A percentile compares a stretch with the other conserved stretches of the same genome.
phyloP scores from a whole-genome alignment of 2,888 invertebrate genomes.

The Campoletis raptor region DNA sequence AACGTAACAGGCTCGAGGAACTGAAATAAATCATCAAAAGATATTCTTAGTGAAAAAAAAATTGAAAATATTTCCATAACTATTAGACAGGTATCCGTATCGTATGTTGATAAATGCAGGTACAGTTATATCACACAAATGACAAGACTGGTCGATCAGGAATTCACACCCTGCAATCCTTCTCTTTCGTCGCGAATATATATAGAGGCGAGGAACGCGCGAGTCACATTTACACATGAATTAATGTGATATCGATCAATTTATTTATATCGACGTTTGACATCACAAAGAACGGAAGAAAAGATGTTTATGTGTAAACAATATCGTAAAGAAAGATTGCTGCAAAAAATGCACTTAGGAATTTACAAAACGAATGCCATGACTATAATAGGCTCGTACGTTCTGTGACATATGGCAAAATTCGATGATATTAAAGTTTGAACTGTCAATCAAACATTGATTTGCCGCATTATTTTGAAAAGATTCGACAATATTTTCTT shows the following conservation, averaged over 20 bases:
- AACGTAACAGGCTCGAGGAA: background rate
- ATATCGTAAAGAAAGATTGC: background rate
- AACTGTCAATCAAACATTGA: no score
- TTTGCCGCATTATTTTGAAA: no score
- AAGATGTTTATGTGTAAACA: background rate
- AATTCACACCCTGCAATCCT: constrained; percentile 20
- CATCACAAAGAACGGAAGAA: constrained; percentile 5
- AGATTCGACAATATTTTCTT: no score
- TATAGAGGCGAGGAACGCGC: constrained; percentile 39
- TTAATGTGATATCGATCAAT: constrained; percentile 4
- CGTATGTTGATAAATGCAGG: background rate
- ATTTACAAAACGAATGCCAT: background rate
- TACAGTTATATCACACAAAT: constrained; percentile 3
- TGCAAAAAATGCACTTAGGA: background rate
- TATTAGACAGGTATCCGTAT: background rate
- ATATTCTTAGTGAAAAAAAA: background rate
- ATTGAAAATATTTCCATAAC: background rate
- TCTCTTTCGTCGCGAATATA: constrained; percentile 3
- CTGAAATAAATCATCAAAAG: background rate
- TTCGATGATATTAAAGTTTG: no score
- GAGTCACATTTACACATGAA: constrained; percentile 15
- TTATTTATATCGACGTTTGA: constrained; percentile 21
- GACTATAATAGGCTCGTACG: background rate
- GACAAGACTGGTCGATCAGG: constrained; percentile 41
- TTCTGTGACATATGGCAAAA: background rate